These are phyloP conservation scores for Villa cingulata DNA, from an alignment of 2,888 invertebrate species.

Conservation along the genomic window DNA sequence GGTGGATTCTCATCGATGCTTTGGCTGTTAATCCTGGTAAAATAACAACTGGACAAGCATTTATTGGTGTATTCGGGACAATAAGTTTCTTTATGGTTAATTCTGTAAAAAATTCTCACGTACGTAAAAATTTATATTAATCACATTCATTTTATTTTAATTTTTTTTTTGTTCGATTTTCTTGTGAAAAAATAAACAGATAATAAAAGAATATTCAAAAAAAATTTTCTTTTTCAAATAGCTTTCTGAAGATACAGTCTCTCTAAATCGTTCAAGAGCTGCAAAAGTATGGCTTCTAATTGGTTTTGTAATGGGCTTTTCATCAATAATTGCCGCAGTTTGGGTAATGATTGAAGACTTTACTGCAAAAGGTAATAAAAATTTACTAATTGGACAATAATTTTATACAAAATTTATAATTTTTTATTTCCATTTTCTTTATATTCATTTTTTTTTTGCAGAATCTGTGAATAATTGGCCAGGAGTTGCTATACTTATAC, in stretches of 20 bases:
- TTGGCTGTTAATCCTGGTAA: slow-evolving; percentile 61
- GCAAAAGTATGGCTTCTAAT: slow-evolving; percentile 89
- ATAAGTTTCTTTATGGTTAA: slow-evolving; percentile 95
- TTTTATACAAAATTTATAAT: slow-evolving; percentile 6
- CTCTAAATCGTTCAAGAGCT: slow-evolving; percentile 47
- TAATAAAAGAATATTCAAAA: neutral
- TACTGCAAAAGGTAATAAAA: slow-evolving; percentile 46
- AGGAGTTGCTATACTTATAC: slow-evolving; percentile 82
- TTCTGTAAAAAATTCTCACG: slow-evolving; percentile 89
- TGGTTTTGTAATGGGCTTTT: slow-evolving; percentile 94
- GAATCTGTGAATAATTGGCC: slow-evolving; percentile 44
- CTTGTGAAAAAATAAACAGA: too few relatives aligned
- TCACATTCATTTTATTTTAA: neutral
- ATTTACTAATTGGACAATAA: slow-evolving; percentile 3
- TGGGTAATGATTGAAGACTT: slow-evolving; percentile 92
- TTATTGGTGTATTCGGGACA: slow-evolving; percentile 90
- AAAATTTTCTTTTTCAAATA: neutral
- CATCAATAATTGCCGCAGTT: slow-evolving; percentile 85
- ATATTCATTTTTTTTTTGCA: slow-evolving; percentile 17
- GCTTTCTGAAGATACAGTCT: slow-evolving; percentile 11
- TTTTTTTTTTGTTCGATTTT: neutral
- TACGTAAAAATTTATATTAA: slow-evolving; percentile 17
- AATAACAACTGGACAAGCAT: slow-evolving; percentile 69
- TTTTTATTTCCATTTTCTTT: slow-evolving; percentile 2
- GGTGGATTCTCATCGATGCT: slow-evolving; percentile 98